phyloP scores from a whole-genome alignment of 35 echinoderm and acorn worm species.

The Apostichopus californicus region DNA sequence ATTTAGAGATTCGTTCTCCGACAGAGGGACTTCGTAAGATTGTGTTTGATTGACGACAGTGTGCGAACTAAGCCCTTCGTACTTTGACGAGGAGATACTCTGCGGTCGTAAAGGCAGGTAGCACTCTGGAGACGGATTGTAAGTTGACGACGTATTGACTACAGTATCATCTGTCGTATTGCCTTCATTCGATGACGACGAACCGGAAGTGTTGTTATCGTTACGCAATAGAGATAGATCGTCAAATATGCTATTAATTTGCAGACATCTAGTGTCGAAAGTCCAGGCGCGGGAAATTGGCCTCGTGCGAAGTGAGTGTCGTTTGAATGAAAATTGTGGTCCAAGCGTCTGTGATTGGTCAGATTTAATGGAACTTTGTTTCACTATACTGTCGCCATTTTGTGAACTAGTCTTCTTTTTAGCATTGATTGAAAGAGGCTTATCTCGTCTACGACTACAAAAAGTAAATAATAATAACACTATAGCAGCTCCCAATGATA shows the following conservation, averaged over 20 bases:
- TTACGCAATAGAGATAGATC: conserved; percentile 26
- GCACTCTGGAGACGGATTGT: not conserved
- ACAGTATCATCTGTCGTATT: conserved; percentile 38
- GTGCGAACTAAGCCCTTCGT: conserved; percentile 38
- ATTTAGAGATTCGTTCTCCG: not conserved
- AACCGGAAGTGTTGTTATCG: conserved; percentile 7
- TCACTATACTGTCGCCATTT: not conserved
- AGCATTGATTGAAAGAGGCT: not conserved
- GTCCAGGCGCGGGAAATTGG: conserved; percentile 27
- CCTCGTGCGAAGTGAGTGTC: not conserved
- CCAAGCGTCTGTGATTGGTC: conserved; percentile 18
- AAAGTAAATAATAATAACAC: not conserved
- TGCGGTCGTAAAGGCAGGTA: conserved; percentile 2
- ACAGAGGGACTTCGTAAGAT: not conserved
- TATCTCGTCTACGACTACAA: not conserved
- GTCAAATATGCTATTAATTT: conserved; percentile 19
- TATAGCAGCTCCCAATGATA: not conserved
- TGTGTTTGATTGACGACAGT: not conserved
- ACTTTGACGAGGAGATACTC: conserved; percentile 38
- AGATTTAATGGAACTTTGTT: too few relatives aligned
- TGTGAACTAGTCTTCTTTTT: not conserved
- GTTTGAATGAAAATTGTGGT: conserved; percentile 6
- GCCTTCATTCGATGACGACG: not conserved
- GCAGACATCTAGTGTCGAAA: conserved; percentile 18
- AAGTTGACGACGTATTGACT: conserved; percentile 15